phyloP scores from a whole-genome alignment of 2,113 vertebrate species.

The Lophochroa leadbeateri region DNA sequence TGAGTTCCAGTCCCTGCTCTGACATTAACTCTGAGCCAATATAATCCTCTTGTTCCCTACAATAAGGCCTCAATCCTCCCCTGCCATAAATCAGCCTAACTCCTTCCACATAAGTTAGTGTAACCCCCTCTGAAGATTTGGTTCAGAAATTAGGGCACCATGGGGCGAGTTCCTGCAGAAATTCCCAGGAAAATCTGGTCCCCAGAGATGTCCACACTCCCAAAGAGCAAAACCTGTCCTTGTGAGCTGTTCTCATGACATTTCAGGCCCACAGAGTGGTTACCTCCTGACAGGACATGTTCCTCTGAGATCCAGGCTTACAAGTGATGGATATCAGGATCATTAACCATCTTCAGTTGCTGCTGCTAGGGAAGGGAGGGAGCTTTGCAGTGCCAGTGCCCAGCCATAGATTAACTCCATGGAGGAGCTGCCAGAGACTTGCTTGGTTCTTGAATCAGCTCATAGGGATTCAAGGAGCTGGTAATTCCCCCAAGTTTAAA shows the following conservation, averaged over 20 bases:
- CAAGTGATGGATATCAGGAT: not conserved
- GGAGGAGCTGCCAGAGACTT: not conserved
- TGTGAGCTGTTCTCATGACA: not conserved
- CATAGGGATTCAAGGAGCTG: not conserved
- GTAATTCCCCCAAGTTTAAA: not conserved
- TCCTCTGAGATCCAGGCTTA: not conserved
- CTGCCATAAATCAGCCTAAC: slow-evolving; percentile 13
- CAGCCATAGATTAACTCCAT: not conserved
- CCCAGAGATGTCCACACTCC: not conserved
- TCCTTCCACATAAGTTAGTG: not conserved
- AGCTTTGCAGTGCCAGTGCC: not conserved
- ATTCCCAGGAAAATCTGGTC: not conserved
- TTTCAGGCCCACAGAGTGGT: not conserved
- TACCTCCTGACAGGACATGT: slow-evolving; percentile 5
- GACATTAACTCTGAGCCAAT: slow-evolving; percentile 4
- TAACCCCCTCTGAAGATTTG: not conserved
- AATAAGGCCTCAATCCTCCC: slow-evolving; percentile 8
- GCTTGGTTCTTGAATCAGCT: not conserved
- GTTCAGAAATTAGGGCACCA: not conserved
- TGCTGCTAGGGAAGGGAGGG: not conserved
- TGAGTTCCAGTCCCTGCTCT: slow-evolving; percentile 19
- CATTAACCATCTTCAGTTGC: not conserved
- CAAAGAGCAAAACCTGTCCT: not conserved
- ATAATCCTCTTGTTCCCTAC: slow-evolving; percentile 49
- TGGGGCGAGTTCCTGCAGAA: not conserved